Evolutionary conservation across 2,113 vertebrate genomes (phyloP).

Genomic region (Lepus americanus): DNA sequence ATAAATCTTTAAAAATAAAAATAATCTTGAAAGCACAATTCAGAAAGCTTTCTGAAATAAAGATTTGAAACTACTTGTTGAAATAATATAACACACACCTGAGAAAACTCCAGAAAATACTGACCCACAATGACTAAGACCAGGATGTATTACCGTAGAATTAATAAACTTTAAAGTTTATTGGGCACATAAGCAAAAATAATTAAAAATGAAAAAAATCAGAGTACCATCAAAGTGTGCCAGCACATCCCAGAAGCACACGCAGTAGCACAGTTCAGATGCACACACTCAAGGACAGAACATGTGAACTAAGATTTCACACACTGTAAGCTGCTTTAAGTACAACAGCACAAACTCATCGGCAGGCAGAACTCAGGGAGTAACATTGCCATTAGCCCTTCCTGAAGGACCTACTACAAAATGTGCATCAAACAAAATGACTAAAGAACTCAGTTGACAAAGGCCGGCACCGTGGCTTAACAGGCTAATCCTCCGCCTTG

Average conservation of each 20-base stretch:
- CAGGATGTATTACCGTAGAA: neutral
- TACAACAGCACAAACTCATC: no score
- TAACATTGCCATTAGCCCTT: no score
- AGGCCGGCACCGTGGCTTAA: no score
- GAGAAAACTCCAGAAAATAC: neutral
- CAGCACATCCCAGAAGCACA: neutral
- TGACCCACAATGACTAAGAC: neutral
- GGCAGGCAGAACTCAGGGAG: no score
- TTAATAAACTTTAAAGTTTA: neutral
- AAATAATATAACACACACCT: neutral
- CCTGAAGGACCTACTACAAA: no score
- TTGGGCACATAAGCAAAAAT: neutral
- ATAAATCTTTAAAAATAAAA: neutral
- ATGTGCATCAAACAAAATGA: no score
- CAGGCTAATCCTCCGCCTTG: no score
- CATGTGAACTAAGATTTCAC: no score
- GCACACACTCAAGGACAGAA: neutral
- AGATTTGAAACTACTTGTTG: neutral
- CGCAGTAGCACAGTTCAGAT: neutral
- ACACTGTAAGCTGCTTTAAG: no score
- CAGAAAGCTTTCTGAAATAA: neutral
- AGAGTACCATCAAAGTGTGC: neutral
- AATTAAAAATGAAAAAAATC: neutral
- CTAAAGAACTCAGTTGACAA: no score
- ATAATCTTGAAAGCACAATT: neutral